phyloP scores from a whole-genome alignment of 2,113 vertebrate genomes.

The Phycodurus eques region DNA sequence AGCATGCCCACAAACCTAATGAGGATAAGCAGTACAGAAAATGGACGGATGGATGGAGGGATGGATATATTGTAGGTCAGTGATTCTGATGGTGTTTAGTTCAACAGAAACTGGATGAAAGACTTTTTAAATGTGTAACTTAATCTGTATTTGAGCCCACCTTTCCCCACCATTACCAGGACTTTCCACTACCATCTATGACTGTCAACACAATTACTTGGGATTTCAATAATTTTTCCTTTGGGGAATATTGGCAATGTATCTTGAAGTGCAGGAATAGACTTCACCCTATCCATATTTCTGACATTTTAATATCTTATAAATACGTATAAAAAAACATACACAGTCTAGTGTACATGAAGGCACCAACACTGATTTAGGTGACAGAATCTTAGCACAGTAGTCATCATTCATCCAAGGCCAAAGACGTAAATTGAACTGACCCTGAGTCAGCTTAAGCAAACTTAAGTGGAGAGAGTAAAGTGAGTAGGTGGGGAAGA shows the following conservation, averaged over 20 bases:
- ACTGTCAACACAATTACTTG: too few species aligned
- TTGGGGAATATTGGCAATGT: not conserved
- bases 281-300: not conserved
- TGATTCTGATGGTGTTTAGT: too few species aligned
- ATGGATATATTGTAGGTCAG: too few species aligned
- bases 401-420: conserved; percentile 33
- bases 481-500: conserved; percentile 19
- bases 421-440: conserved; percentile 59
- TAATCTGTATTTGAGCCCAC: too few species aligned
- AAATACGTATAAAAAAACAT: not conserved
- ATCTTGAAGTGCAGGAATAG: not conserved
- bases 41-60: too few species aligned
- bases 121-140: too few species aligned
- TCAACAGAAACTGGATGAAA: too few species aligned
- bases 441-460: conserved; percentile 55
- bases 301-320: not conserved
- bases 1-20: too few species aligned
- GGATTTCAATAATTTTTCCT: too few species aligned
- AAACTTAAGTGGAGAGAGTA: conserved; percentile 38
- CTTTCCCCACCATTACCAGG: too few species aligned
- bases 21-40: too few species aligned
- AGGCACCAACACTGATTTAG: conserved; percentile 15
- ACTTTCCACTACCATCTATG: too few species aligned
- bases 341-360: not conserved
- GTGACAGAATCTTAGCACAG: conserved; percentile 37